These are phyloP conservation scores for Cepaea hortensis DNA, from an alignment of 2,888 invertebrate species.

Conservation along the genomic window DNA sequence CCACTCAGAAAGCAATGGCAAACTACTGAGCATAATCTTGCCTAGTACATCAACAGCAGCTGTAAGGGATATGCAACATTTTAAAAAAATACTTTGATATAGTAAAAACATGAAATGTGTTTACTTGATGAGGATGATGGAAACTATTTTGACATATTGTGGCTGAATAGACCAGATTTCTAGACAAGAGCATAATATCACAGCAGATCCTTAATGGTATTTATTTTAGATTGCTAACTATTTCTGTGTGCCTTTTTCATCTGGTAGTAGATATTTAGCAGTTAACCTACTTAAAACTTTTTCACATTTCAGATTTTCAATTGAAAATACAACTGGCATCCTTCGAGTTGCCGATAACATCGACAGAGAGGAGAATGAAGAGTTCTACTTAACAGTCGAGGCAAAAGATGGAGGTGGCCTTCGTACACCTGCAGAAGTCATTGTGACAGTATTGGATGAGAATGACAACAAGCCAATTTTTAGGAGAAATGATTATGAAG, in stretches of 20 bases:
- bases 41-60: too few relatives aligned
- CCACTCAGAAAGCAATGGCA: too few relatives aligned
- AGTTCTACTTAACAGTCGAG: constrained; percentile 87
- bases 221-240: neutral
- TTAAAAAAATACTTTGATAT: too few relatives aligned
- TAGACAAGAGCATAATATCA: too few relatives aligned
- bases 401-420: constrained; percentile 88
- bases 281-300: neutral
- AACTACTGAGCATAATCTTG: too few relatives aligned
- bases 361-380: constrained; percentile 88
- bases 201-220: too few relatives aligned
- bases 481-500: constrained; percentile 67
- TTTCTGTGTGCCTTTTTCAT: neutral
- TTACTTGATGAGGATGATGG: too few relatives aligned
- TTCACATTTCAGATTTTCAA: constrained; percentile 79
- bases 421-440: constrained; percentile 66
- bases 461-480: constrained; percentile 73
- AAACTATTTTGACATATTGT: too few relatives aligned
- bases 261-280: too few relatives aligned
- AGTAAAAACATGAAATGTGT: too few relatives aligned
- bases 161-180: too few relatives aligned
- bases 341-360: constrained; percentile 81
- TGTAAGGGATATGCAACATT: too few relatives aligned
- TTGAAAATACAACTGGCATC: constrained; percentile 83
- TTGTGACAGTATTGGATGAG: constrained; percentile 67